Conservation (phyloP, 2,888 invertebrate genomes). For the Zhuqinia jingwanae region DNA sequence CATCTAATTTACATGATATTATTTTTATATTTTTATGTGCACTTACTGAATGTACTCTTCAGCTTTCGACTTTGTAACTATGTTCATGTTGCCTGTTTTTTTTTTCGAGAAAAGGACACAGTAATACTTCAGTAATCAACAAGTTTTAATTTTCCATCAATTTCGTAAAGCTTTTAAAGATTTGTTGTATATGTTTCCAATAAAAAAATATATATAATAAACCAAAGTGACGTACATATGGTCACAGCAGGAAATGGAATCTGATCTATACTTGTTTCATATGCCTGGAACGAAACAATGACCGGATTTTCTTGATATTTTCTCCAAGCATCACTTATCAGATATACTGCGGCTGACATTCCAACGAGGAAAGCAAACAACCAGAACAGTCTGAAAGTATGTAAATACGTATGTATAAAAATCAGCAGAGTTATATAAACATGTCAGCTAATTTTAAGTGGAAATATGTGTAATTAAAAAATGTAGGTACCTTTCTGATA, state of each 20-base stretch:
- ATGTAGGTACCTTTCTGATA: slow-evolving; percentile 30
- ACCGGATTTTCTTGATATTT: slow-evolving; percentile 75
- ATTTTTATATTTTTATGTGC: neutral
- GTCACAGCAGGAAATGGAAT: slow-evolving; percentile 78
- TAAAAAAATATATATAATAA: too few species aligned
- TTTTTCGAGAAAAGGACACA: too few species aligned
- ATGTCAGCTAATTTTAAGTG: too few species aligned
- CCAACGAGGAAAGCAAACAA: slow-evolving; percentile 67
- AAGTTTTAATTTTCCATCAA: too few species aligned
- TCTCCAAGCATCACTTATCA: slow-evolving; percentile 73
- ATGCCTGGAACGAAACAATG: slow-evolving; percentile 75
- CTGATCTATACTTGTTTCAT: slow-evolving; percentile 70
- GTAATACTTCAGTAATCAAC: too few species aligned
- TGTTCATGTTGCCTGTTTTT: slow-evolving; percentile 72
- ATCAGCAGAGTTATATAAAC: neutral
- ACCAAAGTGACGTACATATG: slow-evolving; percentile 64
- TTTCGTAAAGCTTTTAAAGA: neutral
- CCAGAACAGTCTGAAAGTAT: slow-evolving; percentile 74
- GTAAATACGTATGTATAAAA: neutral
- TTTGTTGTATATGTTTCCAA: too few species aligned
- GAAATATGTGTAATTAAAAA: too few species aligned
- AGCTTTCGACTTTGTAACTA: slow-evolving; percentile 70
- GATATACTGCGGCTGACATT: slow-evolving; percentile 66
- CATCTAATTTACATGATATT: neutral
- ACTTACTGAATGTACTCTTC: slow-evolving; percentile 57